Evolutionary conservation across 2,113 vertebrate species (phyloP), one percentile per base, ranked within the genome.

Genomic region (Leptodactylus fuscus): DNA sequence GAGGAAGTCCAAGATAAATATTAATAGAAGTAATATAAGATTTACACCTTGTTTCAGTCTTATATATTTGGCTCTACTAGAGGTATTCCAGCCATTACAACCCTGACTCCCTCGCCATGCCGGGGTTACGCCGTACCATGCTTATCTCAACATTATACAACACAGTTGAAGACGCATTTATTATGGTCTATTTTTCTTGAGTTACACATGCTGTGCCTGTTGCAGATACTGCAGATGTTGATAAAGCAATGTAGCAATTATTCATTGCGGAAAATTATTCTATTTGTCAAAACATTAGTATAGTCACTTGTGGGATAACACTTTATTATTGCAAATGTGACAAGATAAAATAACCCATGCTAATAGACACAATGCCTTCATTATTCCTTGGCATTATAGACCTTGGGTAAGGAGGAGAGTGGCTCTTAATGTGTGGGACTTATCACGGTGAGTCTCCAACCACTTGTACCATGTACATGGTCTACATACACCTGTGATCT

Each of bases 221-320:
- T 44, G 46, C 55, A 46, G 38, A 46, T 65, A 81, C 34, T 81
- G 58, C 78, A 81, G 78, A 65, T 81, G 78, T 81, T 81, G 34
- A 81, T 65, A 81, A 62, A 81, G n/a, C 55, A 81, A 62, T 29
- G 78, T 46, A 46, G 15, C 55, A 44, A 81, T 81, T 62, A 81
- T 81, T 81, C 78, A 81, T 81, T n/a, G 29, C 38, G 18, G 24
- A 46, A 81, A 44, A 81, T 46, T 27, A 24, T 60, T 41, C 36
- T 65, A 81, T 81, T 81, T 78, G 76, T 78, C 76, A 78, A n/a
- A 78, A 78, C 76, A 78, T 78, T 78, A 55, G 29, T 78, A 78
- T 38, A 78, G 76, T 78, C 76, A 78, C 76, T 78, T 78, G 15
- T 78, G 76, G 76, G 76, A 78, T 78, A 55, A 4, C 27, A 12